Percentiles rank a stretch among this genome's conserved stretches.
Conservation (phyloP, 2,888 invertebrate genomes). For the Lasioglossum lativentre region DNA sequence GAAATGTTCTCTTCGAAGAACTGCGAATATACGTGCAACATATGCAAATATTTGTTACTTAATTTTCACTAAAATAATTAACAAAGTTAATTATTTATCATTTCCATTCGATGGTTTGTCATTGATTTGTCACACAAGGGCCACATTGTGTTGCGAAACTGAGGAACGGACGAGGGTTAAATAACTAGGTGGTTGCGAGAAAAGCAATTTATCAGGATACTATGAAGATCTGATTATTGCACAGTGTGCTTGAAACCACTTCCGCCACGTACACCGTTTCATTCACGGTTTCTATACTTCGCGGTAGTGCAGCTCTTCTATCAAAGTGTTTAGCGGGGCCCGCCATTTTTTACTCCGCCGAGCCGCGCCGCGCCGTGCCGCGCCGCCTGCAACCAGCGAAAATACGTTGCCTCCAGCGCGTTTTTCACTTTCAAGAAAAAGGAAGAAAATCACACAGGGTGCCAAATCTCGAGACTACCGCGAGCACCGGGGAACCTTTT, state of each 20-base stretch:
- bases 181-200: neutral
- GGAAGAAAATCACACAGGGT: neutral
- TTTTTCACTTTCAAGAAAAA: slow-evolving; percentile 9
- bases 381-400: neutral
- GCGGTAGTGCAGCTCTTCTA: neutral
- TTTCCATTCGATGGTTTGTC: too few species aligned
- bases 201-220: neutral
- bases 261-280: neutral
- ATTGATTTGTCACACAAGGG: too few species aligned
- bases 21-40: too few species aligned
- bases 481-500: neutral
- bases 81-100: too few species aligned
- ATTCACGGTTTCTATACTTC: neutral
- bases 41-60: too few species aligned
- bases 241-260: neutral
- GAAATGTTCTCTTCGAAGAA: too few species aligned
- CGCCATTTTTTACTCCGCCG: neutral
- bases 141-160: too few species aligned
- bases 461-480: neutral
- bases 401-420: neutral
- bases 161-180: neutral
- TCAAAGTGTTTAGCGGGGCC: neutral
- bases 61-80: too few species aligned
- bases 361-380: too few species aligned
- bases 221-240: neutral